These are phyloP conservation scores for Plectus sambesii DNA, from an alignment of 1,140 invertebrate genomes.

Conservation along the genomic window DNA sequence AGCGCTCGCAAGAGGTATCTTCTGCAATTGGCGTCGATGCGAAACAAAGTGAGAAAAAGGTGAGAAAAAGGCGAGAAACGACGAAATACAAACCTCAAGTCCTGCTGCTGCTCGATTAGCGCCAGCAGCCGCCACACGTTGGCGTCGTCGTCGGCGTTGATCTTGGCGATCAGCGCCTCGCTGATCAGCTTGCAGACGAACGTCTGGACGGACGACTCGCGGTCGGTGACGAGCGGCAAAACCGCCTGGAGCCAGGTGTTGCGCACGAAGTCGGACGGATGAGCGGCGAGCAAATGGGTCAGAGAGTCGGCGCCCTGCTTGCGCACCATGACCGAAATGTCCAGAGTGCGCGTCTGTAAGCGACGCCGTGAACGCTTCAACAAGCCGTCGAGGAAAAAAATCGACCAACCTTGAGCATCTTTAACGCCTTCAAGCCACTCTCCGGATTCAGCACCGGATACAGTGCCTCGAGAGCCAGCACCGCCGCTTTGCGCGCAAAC, in stretches of 20 bases:
- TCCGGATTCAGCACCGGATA: too few relatives aligned
- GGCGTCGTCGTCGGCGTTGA: neutral
- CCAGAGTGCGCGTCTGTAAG: conserved; percentile 5
- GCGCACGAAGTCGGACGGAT: conserved; percentile 1
- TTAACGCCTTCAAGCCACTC: too few relatives aligned
- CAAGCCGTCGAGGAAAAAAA: too few relatives aligned
- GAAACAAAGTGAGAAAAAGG: conserved; percentile 4
- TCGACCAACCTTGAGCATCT: too few relatives aligned
- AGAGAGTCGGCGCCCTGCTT: conserved; percentile 8
- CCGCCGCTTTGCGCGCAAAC: too few relatives aligned
- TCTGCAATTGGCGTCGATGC: too few relatives aligned
- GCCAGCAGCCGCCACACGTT: conserved; percentile 1
- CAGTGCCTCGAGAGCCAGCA: too few relatives aligned
- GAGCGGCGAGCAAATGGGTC: neutral
- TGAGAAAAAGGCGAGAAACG: neutral
- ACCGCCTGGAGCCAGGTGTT: conserved; percentile 4
- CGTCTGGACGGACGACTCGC: neutral
- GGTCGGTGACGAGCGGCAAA: conserved; percentile 11
- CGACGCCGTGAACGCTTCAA: too few relatives aligned
- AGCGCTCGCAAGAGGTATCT: conserved; percentile 9
- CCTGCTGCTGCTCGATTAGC: conserved; percentile 10
- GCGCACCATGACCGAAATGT: conserved; percentile 6
- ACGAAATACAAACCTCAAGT: conserved; percentile 4
- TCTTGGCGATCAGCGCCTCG: neutral
- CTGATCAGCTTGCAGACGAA: conserved; percentile 1